These are phyloP conservation scores for Eustalomyia histrio DNA, from an alignment of 2,888 invertebrate species.

Conservation along the genomic window DNA sequence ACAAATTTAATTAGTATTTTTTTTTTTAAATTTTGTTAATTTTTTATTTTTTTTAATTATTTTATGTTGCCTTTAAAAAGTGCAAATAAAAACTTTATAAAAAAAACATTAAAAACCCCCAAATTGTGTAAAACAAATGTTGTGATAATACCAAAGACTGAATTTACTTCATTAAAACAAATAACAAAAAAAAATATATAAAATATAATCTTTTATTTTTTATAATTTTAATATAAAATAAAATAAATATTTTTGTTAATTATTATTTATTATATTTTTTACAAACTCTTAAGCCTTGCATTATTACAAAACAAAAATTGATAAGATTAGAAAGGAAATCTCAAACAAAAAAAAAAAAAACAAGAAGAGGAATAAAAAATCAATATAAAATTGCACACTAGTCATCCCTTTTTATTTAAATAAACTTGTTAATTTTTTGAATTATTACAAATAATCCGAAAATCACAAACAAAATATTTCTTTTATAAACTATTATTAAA, in stretches of 20 bases:
- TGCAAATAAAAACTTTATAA: slow-evolving; percentile 54
- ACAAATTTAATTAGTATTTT: not conserved
- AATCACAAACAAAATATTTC: slow-evolving; percentile 4
- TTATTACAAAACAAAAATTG: slow-evolving; percentile 39
- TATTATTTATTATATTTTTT: slow-evolving; percentile 59
- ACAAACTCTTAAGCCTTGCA: slow-evolving; percentile 59
- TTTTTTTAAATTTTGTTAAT: not conserved
- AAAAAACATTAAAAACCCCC: slow-evolving; percentile 67
- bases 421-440: slow-evolving; percentile 51
- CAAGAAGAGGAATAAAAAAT: slow-evolving; percentile 36
- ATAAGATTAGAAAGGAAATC: slow-evolving; percentile 22
- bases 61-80: slow-evolving; percentile 55
- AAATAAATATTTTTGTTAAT: slow-evolving; percentile 55
- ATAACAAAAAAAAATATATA: slow-evolving; percentile 39
- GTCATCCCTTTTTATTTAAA: slow-evolving; percentile 45
- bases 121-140: slow-evolving; percentile 80
- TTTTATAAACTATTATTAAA: slow-evolving; percentile 6
- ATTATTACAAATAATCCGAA: slow-evolving; percentile 56
- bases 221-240: slow-evolving; percentile 49
- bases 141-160: slow-evolving; percentile 80
- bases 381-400: slow-evolving; percentile 60
- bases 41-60: slow-evolving; percentile 17
- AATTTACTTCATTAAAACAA: slow-evolving; percentile 75
- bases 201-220: slow-evolving; percentile 52
- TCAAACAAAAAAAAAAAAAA: too few species aligned